These are phyloP conservation scores for Odontothrips loti DNA, from an alignment of 2,888 invertebrate species.

Conservation along the genomic window DNA sequence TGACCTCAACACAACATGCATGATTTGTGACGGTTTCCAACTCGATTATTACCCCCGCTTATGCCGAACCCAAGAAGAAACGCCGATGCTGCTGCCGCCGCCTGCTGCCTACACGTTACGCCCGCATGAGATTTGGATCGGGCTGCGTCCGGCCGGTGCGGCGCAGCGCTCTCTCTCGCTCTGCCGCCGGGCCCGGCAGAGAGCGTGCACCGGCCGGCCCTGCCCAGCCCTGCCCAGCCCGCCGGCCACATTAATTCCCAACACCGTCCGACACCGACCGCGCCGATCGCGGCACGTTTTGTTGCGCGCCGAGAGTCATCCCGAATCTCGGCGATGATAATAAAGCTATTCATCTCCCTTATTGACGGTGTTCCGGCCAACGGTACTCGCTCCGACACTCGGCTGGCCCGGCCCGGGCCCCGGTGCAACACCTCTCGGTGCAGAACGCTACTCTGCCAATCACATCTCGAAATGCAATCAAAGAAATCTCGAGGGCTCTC, in stretches of 20 bases:
- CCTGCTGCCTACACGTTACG: not conserved
- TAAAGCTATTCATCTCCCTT: not conserved
- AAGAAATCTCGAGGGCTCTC: no score
- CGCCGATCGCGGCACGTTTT: not conserved
- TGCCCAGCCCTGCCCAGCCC: no score
- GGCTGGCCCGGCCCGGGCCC: no score
- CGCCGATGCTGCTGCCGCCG: not conserved
- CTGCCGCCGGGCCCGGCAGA: not conserved
- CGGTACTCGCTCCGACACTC: no score
- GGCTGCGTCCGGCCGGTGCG: not conserved
- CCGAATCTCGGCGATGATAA: not conserved
- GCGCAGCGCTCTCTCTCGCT: not conserved
- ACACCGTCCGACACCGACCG: no score
- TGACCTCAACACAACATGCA: not conserved
- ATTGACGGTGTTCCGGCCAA: not conserved
- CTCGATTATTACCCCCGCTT: not conserved
- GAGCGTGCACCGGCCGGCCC: no score
- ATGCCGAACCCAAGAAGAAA: not conserved
- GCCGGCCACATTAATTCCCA: no score
- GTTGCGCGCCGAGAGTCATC: not conserved
- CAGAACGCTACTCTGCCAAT: no score
- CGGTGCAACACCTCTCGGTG: no score
- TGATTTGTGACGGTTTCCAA: conserved; percentile 1
- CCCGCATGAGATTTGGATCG: not conserved
- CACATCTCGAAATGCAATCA: no score